Base-by-base conservation (phyloP, 2,888 invertebrate species). In the Orthosia incerta region DNA sequence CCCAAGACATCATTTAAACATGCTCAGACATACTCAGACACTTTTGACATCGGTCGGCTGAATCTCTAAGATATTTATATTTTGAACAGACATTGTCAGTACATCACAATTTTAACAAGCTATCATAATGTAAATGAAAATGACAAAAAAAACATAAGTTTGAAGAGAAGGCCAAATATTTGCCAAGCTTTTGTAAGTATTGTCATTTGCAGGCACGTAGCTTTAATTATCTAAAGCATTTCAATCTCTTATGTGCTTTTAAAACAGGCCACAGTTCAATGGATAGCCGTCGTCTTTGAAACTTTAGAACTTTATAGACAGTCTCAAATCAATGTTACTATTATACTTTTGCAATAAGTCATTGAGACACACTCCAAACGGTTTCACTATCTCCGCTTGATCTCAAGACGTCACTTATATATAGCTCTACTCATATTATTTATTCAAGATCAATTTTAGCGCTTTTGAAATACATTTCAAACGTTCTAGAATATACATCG, bases 311-410 rank as follows among this genome's bases (percentile, higher is more conserved):
- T 31, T 9, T 12, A 39, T 15, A 31, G 4, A 23, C 16, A 26
- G 7, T 20, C 26, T 48, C 46, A 11, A 53, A 68, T 63, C 45
- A 65, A 79, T 64, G 51, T 59, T 59, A 9, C 11, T 20, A 50
- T 13, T 23, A 61, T 57, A 74, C 69, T 69, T 68, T 53, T 65
- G 53, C 53, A 23, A 78, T 57, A 69, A 18, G 53, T 71, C 74
- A 46, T 76, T 67, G 71, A 84, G 71, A 71, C 73, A 57, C 50
- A 50, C 84, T 83, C 23, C 55, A 84, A 53, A 31, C 56, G 1
- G 59, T 20, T 60, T 59, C 62, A 16, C 76, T 62, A 63, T 76
- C 61, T 55, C 15, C 12, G 55, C 16, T 46, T 51, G 26, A 53
- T 65, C 53, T 76, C 20, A 69, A 83, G 56, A 57, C 50, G 7